Evolutionary conservation across 2,797 vertebrate species (phyloP).

Genomic region (Helicolenus hilgendorfi): DNA sequence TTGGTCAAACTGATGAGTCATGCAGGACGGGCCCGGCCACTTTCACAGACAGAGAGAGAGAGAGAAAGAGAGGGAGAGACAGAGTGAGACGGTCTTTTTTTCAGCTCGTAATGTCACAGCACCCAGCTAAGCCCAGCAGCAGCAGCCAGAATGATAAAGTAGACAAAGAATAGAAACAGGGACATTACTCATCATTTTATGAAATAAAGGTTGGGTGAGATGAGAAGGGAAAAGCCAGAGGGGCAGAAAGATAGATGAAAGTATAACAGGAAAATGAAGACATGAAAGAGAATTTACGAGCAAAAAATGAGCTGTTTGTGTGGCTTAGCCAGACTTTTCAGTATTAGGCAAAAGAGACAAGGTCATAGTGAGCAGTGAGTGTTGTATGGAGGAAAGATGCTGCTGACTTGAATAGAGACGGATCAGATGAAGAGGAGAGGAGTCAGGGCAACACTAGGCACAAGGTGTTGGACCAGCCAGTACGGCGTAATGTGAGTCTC

Average conservation of each 20-base stretch:
- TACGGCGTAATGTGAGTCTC: slow-evolving; percentile 68
- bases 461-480: slow-evolving; percentile 30
- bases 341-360: slow-evolving; percentile 29
- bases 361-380: slow-evolving; percentile 9
- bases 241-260: neutral
- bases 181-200: slow-evolving; percentile 32
- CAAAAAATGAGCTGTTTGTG: neutral
- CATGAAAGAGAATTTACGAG: neutral
- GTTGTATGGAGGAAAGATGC: slow-evolving; percentile 3
- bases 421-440: slow-evolving; percentile 34
- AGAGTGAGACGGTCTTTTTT: slow-evolving; percentile 13
- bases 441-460: slow-evolving; percentile 32
- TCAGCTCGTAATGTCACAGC: slow-evolving; percentile 27
- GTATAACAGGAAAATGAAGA: neutral
- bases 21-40: slow-evolving; percentile 29
- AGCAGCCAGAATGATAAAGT: slow-evolving; percentile 24
- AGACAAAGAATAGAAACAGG: slow-evolving; percentile 21
- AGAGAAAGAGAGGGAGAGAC: neutral
- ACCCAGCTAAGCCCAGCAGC: slow-evolving; percentile 18
- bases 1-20: slow-evolving; percentile 57
- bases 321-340: neutral
- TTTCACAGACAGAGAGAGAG: neutral
- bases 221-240: neutral
- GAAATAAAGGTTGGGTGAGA: slow-evolving; percentile 1
- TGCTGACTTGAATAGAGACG: slow-evolving; percentile 20